phyloP scores from a whole-genome alignment of 2,888 invertebrate species.

The Falcaria lacertinaria region DNA sequence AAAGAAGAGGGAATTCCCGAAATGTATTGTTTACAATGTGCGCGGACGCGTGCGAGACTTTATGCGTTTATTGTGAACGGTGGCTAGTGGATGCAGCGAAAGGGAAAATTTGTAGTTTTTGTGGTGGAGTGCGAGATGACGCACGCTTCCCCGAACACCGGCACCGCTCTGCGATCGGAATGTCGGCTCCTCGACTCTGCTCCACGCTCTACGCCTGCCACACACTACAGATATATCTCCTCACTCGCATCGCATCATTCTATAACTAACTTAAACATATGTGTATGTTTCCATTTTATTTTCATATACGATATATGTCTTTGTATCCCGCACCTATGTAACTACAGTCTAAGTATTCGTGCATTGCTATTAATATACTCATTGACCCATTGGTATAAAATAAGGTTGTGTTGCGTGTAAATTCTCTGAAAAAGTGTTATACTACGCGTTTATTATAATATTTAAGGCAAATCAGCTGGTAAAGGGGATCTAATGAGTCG shows the following conservation, averaged over 20 bases:
- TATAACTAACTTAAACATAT: background rate
- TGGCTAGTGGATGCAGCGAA: conserved; percentile 62
- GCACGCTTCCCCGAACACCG: conserved; percentile 59
- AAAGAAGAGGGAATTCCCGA: conserved; percentile 75
- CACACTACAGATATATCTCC: background rate
- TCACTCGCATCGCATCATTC: too few species aligned
- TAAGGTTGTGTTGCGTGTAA: too few species aligned
- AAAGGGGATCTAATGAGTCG: background rate
- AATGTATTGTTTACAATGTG: conserved; percentile 73
- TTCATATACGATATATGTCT: too few species aligned
- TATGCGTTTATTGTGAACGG: conserved; percentile 60
- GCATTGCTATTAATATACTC: too few species aligned
- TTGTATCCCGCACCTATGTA: too few species aligned
- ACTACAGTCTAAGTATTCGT: too few species aligned
- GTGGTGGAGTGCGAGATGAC: conserved; percentile 53
- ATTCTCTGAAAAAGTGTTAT: too few species aligned
- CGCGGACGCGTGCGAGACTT: conserved; percentile 44
- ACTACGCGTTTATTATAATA: too few species aligned
- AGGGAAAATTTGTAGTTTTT: conserved; percentile 76
- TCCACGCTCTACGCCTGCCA: conserved; percentile 32
- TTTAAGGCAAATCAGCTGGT: too few species aligned
- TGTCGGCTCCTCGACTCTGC: conserved; percentile 32
- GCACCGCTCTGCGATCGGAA: conserved; percentile 39
- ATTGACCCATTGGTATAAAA: too few species aligned
- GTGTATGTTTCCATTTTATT: background rate